phyloP scores from a whole-genome alignment of 2,888 invertebrate genomes.

The Helleia helle region DNA sequence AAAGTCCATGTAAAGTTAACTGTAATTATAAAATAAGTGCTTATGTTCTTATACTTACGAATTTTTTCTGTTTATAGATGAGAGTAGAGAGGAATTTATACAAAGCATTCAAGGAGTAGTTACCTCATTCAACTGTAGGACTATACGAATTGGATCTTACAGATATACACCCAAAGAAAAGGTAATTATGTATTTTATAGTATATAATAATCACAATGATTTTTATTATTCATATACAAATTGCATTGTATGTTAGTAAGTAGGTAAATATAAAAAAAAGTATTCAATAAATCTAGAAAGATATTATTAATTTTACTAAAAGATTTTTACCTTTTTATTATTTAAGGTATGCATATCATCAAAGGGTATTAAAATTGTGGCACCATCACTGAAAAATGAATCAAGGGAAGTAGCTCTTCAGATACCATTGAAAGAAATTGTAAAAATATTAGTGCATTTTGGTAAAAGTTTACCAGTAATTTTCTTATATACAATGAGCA shows the following conservation, averaged over 20 bases:
- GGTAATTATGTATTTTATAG: no score
- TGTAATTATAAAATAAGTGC: no score
- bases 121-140: constrained; percentile 79
- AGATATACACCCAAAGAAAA: constrained; percentile 83
- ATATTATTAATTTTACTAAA: no score
- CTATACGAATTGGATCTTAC: constrained; percentile 89
- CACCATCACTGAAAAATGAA: constrained; percentile 72
- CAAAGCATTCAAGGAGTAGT: constrained; percentile 60
- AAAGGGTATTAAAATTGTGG: constrained; percentile 75
- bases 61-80: constrained; percentile 51
- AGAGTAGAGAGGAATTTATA: constrained; percentile 66
- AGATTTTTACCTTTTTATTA: constrained; percentile 12
- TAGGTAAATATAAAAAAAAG: no score
- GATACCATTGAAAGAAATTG: constrained; percentile 80
- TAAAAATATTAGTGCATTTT: constrained; percentile 85
- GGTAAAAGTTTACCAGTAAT: constrained; percentile 83
- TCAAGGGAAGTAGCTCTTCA: constrained; percentile 74
- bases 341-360: constrained; percentile 72
- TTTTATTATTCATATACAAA: no score
- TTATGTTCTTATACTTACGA: no score
- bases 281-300: no score
- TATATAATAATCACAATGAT: no score
- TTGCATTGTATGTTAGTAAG: no score
- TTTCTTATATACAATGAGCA: constrained; percentile 83
- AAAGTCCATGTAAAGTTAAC: no score